phyloP scores from a whole-genome alignment of 2,113 vertebrate species.

The Indicator maculatus region DNA sequence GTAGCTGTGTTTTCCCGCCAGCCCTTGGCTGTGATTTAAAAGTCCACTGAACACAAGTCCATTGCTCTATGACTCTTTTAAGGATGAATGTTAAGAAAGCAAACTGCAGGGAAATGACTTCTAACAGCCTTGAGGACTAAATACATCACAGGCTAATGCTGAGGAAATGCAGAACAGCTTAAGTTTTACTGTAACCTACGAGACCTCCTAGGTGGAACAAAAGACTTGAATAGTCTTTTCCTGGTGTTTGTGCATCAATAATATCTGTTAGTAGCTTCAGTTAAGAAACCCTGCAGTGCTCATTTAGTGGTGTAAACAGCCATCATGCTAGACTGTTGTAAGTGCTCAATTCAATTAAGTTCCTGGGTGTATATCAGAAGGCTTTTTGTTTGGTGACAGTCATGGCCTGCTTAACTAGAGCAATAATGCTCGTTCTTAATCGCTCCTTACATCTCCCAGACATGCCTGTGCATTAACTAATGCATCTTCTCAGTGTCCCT shows the following conservation, averaged over 20 bases:
- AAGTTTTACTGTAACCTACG: background rate
- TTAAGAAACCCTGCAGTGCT: conserved; percentile 5
- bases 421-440: conserved; percentile 14
- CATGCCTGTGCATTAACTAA: conserved; percentile 1
- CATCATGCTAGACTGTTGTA: background rate
- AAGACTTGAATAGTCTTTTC: conserved; percentile 7
- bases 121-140: conserved; percentile 18
- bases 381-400: conserved; percentile 21
- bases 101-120: background rate
- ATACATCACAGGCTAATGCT: background rate
- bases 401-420: conserved; percentile 3
- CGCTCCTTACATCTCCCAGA: conserved; percentile 19
- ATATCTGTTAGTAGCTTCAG: background rate
- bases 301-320: conserved; percentile 9
- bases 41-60: background rate
- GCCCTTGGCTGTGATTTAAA: conserved; percentile 21
- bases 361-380: background rate
- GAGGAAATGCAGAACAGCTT: background rate
- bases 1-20: background rate
- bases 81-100: conserved; percentile 15
- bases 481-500: background rate
- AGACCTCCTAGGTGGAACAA: background rate
- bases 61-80: background rate
- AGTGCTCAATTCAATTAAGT: conserved; percentile 48
- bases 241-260: background rate